Conservation (phyloP, 1,140 invertebrate genomes). For the Sarcophaga peregrina region DNA sequence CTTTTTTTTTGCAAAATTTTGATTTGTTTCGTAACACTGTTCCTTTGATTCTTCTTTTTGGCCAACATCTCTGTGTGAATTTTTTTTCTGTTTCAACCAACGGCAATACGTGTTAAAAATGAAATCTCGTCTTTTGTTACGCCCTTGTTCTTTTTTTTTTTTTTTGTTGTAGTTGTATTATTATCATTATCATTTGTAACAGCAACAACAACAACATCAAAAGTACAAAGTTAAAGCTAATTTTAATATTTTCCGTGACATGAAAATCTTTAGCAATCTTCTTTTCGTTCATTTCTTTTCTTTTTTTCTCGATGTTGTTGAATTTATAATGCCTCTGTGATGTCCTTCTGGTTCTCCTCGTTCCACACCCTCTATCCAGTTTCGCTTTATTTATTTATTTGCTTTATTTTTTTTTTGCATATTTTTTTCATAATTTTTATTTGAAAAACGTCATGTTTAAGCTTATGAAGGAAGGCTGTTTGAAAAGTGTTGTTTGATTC, state of each 20-base stretch:
- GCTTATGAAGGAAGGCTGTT: too few species aligned
- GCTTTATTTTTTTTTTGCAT: not conserved
- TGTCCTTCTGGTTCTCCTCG: too few species aligned
- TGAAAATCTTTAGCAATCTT: slow-evolving; percentile 45
- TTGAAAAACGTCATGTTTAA: too few species aligned
- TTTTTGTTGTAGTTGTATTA: not conserved
- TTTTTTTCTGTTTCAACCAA: not conserved
- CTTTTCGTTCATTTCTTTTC: not conserved
- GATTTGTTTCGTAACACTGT: not conserved
- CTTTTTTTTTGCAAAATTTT: not conserved
- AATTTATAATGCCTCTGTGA: too few species aligned
- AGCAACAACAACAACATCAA: not conserved
- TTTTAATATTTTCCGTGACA: slow-evolving; percentile 65
- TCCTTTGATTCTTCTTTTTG: slow-evolving; percentile 7
- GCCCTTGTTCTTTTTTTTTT: not conserved
- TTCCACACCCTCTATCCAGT: too few species aligned
- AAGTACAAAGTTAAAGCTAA: slow-evolving; percentile 59
- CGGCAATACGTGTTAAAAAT: not conserved
- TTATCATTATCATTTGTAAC: not conserved
- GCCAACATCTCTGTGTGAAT: not conserved
- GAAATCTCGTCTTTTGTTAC: not conserved
- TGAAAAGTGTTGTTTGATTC: too few species aligned
- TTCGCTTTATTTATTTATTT: not conserved
- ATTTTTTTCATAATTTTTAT: too few species aligned
- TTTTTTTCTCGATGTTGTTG: too few species aligned